phyloP scores from a whole-genome alignment of 2,113 vertebrate species.

The Podarcis cretensis region DNA sequence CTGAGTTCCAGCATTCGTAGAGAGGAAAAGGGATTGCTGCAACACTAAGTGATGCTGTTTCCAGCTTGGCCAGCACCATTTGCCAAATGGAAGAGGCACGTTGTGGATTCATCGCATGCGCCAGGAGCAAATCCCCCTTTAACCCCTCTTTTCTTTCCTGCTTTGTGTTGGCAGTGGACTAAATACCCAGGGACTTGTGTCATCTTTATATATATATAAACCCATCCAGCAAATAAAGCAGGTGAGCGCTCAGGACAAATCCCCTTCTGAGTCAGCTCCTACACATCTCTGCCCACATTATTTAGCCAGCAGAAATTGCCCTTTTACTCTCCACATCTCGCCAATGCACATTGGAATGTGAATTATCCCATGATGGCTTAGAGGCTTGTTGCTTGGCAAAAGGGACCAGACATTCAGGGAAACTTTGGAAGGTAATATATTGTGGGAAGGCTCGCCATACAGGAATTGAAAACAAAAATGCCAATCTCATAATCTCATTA shows the following conservation, averaged over 20 bases:
- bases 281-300: neutral
- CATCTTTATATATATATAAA: neutral
- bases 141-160: neutral
- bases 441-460: too few species aligned
- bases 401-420: neutral
- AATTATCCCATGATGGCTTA: neutral
- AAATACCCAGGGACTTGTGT: neutral
- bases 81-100: neutral
- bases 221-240: conserved; percentile 18
- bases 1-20: too few species aligned
- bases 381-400: neutral
- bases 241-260: conserved; percentile 41
- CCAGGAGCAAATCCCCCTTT: neutral
- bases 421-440: too few species aligned
- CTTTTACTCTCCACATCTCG: conserved; percentile 25
- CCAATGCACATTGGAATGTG: rapidly evolving
- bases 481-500: too few species aligned
- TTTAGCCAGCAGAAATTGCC: conserved; percentile 31
- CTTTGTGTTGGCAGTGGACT: neutral
- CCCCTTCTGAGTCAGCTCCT: conserved; percentile 10
- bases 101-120: neutral
- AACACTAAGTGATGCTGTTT: neutral
- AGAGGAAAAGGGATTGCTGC: neutral
- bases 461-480: too few species aligned
- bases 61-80: neutral